Base-by-base conservation (phyloP, 1,140 invertebrate species). In the Papilio helenus region DNA sequence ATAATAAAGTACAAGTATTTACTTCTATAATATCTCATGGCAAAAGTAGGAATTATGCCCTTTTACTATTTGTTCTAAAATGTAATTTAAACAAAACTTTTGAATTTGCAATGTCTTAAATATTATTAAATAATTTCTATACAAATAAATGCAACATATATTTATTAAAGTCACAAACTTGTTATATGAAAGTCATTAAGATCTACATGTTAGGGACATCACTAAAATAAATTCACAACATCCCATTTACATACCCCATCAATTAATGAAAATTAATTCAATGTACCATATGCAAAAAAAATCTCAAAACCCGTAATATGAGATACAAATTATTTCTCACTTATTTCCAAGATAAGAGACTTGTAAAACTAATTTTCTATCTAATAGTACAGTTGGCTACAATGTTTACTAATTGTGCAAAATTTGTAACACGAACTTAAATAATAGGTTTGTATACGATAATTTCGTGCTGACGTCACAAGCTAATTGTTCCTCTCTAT, bases 301-400 rank as follows among this genome's bases (percentile, higher is more conserved):
- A 20, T 20, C 16, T 61, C 55, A 26, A 20, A 61, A 61, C 9
- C 23, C 12, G 16, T n/a, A 55, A 61, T 10, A 12, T 61, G 20
- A 23, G 20, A 61, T 61, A 61, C 20, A 26, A 61, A 61, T 61
- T 23, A 61, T 61, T n/a, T 61, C 55, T 61, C 55, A 26, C 55
- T 58, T 2, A 58, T 58, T 58, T 61, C 26, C 5, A 23, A 12
- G 10, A 23, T 61, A 61, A 61, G n/a, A 20, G n/a, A 61, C n/a
- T 12, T 26, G 2, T 61, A 23, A 61, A 61, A 61, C 55, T 61
- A 61, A 8, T 61, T 61, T 61, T 26, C 20, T 61, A 61, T 23
- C 55, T 61, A 61, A 61, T 61, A 61, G 55, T 61, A 58, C 55
- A 23, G n/a, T 26, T 61, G 26, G 26, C 55, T 61, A 26, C 55